Conservation (phyloP, 1,140 invertebrate genomes). For the Heliothis subflexa region DNA sequence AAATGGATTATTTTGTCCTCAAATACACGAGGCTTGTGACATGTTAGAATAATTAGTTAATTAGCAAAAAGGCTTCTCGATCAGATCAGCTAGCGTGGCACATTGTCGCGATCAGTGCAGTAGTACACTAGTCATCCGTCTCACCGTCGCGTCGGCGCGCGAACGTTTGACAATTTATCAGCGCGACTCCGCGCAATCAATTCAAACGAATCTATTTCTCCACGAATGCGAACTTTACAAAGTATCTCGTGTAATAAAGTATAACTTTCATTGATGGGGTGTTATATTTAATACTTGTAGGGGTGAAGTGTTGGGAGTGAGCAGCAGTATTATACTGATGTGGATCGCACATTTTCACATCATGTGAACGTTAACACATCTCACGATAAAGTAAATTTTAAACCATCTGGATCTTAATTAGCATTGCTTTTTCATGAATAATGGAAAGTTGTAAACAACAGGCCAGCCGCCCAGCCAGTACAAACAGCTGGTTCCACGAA, state of each 20-base stretch:
- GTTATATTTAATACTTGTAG: constrained; percentile 18
- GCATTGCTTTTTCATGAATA: too few relatives aligned
- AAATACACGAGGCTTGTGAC: too few relatives aligned
- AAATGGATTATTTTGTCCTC: too few relatives aligned
- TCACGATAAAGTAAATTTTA: too few relatives aligned
- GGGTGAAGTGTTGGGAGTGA: background rate
- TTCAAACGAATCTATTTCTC: background rate
- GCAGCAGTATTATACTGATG: background rate
- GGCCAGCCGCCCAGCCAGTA: background rate
- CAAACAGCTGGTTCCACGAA: background rate
- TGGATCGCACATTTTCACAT: too few relatives aligned
- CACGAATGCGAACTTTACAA: background rate
- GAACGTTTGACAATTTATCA: constrained; percentile 1
- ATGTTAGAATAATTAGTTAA: too few relatives aligned
- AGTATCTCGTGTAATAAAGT: constrained; percentile 16
- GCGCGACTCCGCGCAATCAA: background rate
- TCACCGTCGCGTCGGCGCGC: background rate
- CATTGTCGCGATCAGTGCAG: background rate
- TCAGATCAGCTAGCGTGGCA: background rate
- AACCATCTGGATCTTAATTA: too few relatives aligned
- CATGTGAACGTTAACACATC: too few relatives aligned
- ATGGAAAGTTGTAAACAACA: too few relatives aligned
- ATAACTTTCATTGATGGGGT: background rate
- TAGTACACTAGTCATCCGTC: background rate
- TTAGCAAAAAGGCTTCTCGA: too few relatives aligned